Base-by-base conservation (phyloP, 2,797 vertebrate species). In the Notolabrus celidotus region DNA sequence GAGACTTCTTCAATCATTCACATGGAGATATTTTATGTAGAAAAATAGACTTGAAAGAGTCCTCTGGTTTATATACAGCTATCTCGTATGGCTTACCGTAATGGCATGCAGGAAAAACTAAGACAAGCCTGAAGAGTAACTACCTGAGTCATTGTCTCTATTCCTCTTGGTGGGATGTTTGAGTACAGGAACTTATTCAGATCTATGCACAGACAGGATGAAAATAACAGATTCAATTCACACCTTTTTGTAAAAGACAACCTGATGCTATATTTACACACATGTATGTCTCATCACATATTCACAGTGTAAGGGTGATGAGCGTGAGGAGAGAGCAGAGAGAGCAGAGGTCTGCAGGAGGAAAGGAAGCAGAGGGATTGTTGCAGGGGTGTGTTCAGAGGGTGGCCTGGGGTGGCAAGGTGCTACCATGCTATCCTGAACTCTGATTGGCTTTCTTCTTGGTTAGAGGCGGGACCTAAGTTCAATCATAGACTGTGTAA, bases 1-100 rank as follows among this genome's bases (percentile, higher is more conserved):
- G 70, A 79, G 53, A 84, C 71, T 65, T 77, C 57, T 68, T 71
- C 79, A 83, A 20, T 83, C 80, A 80, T 81, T 49, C 70, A 77
- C 77, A 46, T 73, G 65, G 83, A 86, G 58, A 86, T 82, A 78
- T 83, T 80, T 71, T 85, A 83, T 89, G 88, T 94, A 94, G 72
- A 94, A 95, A 94, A 94, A 94, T 95, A 94, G 87, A 94, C 73
- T 88, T 94, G 71, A 92, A 90, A 90, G 70, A 92, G 84, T 89
- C 80, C 75, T 92, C 85, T 91, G 85, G 88, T 85, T 77, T 92
- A 92, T 92, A 85, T 89, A 93, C 88, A 90, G 71, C 83, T 90
- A 90, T 91, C 71, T 92, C 42, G 42, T 95, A 93, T 93, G 93
- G 94, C 94, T 94, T 72, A 94, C 91, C 91, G 92, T 91, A 89